A percentile compares a stretch with the other conserved stretches of the same genome.
phyloP scores from a whole-genome alignment of 2,113 vertebrate species.

The Agapornis roseicollis region DNA sequence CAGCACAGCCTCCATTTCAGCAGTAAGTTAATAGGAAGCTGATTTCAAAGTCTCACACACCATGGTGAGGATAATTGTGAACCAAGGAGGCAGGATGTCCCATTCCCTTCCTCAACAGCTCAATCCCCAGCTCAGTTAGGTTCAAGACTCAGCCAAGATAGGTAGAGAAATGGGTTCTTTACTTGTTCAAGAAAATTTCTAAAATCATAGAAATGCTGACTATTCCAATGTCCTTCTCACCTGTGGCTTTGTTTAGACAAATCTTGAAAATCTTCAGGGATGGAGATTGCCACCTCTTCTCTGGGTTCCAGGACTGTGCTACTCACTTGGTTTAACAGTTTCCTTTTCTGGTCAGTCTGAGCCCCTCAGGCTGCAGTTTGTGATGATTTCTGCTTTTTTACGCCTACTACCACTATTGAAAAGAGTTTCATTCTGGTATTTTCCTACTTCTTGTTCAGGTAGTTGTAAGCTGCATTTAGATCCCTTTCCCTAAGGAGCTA shows the following conservation, averaged over 20 bases:
- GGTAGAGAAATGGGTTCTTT: background rate
- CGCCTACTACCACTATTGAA: fast-evolving
- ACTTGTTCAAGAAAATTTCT: background rate
- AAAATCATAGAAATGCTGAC: background rate
- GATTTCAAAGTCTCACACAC: background rate
- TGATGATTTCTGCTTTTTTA: background rate
- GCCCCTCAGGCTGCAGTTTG: background rate
- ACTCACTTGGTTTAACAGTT: background rate
- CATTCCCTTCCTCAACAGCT: background rate
- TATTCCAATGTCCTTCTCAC: background rate
- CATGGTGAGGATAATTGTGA: background rate
- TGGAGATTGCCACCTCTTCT: background rate
- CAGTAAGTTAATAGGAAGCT: background rate
- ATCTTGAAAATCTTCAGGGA: background rate
- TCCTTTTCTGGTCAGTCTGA: background rate
- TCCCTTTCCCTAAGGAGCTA: background rate
- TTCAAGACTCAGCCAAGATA: background rate
- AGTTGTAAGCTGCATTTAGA: background rate
- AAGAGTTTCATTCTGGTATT: background rate
- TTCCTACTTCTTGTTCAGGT: background rate
- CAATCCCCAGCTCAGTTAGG: background rate
- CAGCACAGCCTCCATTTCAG: background rate
- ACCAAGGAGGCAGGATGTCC: background rate
- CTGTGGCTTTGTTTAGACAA: background rate
- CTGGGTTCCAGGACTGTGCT: background rate